Evolutionary conservation across 2,113 vertebrate genomes (phyloP).

Genomic region (Hydrochoerus hydrochaeris): DNA sequence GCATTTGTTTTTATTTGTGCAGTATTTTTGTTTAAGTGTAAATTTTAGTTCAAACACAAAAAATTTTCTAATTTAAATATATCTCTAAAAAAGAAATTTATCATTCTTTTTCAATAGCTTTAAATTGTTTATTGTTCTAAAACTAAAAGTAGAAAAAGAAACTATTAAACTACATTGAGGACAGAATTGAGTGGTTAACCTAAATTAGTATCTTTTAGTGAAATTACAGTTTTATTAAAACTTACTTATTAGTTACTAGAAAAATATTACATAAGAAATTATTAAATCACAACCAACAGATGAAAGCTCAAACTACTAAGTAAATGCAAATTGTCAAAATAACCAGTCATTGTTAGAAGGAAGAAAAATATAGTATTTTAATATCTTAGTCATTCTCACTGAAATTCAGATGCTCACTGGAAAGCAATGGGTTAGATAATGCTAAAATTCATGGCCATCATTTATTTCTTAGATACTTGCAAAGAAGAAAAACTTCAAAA

Average conservation of each 20-base stretch:
- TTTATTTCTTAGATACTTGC: slow-evolving; percentile 31
- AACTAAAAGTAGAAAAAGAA: slow-evolving; percentile 30
- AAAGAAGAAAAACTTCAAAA: slow-evolving; percentile 36
- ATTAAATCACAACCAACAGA: background rate
- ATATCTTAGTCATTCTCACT: background rate
- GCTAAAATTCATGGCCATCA: background rate
- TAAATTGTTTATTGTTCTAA: background rate
- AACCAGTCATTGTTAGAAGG: background rate
- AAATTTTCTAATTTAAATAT: slow-evolving; percentile 7
- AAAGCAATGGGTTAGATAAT: background rate
- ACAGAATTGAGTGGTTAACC: background rate
- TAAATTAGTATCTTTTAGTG: background rate
- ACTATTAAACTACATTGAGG: background rate
- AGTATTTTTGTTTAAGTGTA: background rate
- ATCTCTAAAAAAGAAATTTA: background rate
- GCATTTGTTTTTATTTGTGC: background rate
- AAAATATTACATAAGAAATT: background rate
- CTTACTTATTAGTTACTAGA: background rate
- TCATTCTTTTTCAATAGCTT: background rate
- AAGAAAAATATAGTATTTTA: background rate
- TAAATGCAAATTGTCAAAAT: background rate
- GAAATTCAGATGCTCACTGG: background rate
- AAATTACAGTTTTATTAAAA: slow-evolving; percentile 47
- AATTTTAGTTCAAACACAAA: slow-evolving; percentile 22
- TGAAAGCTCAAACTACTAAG: background rate